These are phyloP conservation scores for Pristiophorus japonicus DNA, from an alignment of 2,113 vertebrate species.

Conservation along the genomic window DNA sequence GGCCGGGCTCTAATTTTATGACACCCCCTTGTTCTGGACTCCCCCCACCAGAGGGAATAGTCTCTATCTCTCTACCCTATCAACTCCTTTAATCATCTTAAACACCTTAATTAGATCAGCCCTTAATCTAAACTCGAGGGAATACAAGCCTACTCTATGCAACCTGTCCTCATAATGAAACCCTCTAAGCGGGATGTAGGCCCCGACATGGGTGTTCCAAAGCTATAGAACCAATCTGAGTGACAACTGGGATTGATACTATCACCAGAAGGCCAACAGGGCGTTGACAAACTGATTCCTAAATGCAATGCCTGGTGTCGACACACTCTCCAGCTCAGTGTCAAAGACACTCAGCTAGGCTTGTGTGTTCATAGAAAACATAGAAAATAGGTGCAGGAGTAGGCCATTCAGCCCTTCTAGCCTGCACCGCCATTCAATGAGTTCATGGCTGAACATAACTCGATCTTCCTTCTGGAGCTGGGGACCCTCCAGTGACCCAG, in stretches of 20 bases:
- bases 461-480: background rate
- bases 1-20: background rate
- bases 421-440: too few relatives aligned
- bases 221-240: too few relatives aligned
- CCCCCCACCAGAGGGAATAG: background rate
- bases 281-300: background rate
- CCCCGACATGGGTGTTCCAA: background rate
- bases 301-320: too few relatives aligned
- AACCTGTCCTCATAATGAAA: too few relatives aligned
- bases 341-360: background rate
- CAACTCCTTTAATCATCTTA: background rate
- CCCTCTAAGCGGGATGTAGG: too few relatives aligned
- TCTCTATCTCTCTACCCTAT: background rate
- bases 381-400: too few relatives aligned
- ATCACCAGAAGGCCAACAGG: background rate
- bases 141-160: too few relatives aligned
- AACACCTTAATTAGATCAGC: background rate
- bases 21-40: background rate
- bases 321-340: background rate
- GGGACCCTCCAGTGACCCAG: background rate
- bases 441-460: too few relatives aligned
- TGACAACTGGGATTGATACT: background rate
- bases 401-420: too few relatives aligned
- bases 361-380: too few relatives aligned
- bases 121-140: background rate